Evolutionary conservation across 2,888 invertebrate species (phyloP), one percentile per base, ranked within the genome.

Genomic region (Fragum sueziense): DNA sequence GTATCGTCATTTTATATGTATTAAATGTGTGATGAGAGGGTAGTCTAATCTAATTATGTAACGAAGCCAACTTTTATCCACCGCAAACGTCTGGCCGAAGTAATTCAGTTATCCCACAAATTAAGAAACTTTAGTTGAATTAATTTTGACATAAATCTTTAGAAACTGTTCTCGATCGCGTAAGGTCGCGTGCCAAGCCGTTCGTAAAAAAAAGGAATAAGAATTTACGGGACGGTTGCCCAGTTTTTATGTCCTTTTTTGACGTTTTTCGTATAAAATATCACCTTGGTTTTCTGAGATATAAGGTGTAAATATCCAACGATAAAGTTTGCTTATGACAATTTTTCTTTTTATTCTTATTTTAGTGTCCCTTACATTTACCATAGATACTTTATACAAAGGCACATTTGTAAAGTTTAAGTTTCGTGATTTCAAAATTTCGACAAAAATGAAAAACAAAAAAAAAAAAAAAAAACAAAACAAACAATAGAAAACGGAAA

Each of bases 101-200:
- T 81, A 81, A 81, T 82, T 76, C 17, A 62, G 75, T 82, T 78
- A 78, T 68, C 51, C 59, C 51, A 25, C 57, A 76, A 78, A 73
- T 72, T 76, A 72, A 54, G 75, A 76, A 67, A 73, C 74, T 79
- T 82, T 79, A 82, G 75, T 79, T 76, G 70, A 82, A 78, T 79
- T 78, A 82, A 73, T 71, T 73, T 69, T 61, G 51, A 37, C 70
- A 73, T 82, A 82, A 82, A 75, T 82, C 78, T 78, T 81, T 57
- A 52, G 57, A 52, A 68, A 52, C 52, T n/a, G 33, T 33, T 70
- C 37, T 59, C 59, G n/a, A 25, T 68, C 29, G 74, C 54, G 59
- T 52, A 22, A 68, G 68, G 74, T 69, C 74, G 74, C 69, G 74
- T 74, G 74, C 37, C 17, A 20, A 27, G 33, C 7, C 17, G 57